Evolutionary conservation across 23 tunicate genomes (phyloP).

Genomic region (Trididemnum nubilum): DNA sequence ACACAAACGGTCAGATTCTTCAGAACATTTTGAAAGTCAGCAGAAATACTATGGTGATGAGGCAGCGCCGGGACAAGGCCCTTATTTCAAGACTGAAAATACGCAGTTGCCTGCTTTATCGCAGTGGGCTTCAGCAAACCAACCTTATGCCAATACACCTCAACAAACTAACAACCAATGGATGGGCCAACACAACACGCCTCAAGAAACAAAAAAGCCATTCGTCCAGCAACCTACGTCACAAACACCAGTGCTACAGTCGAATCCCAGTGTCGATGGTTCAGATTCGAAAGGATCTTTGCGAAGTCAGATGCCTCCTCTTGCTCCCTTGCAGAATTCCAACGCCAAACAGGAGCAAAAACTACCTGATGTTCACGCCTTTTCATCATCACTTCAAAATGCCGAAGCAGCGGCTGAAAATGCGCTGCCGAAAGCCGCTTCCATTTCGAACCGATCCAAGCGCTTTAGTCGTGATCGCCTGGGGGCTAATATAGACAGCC

Average conservation of each 20-base stretch:
- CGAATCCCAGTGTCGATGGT: neutral
- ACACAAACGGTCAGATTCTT: neutral
- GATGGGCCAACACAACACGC: neutral
- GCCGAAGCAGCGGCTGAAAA: neutral
- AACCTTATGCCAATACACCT: neutral
- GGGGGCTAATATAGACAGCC: conserved; percentile 86
- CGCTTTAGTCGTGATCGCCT: conserved; percentile 87
- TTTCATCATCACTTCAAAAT: neutral
- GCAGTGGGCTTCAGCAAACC: conserved; percentile 12
- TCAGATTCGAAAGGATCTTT: conserved; percentile 2
- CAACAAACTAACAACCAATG: neutral
- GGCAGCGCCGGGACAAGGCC: neutral
- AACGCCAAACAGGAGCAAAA: neutral
- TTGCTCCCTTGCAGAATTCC: conserved; percentile 24
- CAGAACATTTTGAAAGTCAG: neutral
- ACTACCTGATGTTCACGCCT: conserved; percentile 11
- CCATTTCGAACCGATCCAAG: conserved; percentile 17
- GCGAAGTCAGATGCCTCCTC: conserved; percentile 50
- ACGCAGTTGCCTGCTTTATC: neutral
- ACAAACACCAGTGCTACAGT: neutral
- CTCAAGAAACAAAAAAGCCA: neutral
- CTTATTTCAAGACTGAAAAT: neutral
- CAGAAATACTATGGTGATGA: neutral
- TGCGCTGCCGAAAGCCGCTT: neutral
- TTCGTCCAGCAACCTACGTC: neutral